phyloP scores from a whole-genome alignment of 2,797 vertebrate genomes.

The Miichthys miiuy region DNA sequence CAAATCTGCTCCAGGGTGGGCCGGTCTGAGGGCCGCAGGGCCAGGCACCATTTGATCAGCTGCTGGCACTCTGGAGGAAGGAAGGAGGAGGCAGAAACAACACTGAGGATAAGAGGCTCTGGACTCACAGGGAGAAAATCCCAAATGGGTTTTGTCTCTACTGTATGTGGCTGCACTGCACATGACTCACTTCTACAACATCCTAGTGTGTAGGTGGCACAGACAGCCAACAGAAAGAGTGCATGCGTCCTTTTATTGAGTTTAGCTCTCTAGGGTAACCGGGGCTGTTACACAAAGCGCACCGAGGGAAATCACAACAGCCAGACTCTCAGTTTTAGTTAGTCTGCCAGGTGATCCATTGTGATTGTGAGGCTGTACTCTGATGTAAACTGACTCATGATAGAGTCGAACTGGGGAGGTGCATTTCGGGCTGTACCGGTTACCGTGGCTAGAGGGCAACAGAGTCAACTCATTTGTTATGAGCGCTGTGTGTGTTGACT shows the following conservation, averaged over 20 bases:
- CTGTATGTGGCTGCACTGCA: background rate
- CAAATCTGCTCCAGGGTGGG: constrained; percentile 97
- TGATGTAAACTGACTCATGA: constrained; percentile 24
- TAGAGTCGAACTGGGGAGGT: background rate
- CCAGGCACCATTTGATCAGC: constrained; percentile 97
- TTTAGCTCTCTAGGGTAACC: constrained; percentile 1
- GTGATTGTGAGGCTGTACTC: background rate
- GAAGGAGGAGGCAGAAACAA: constrained; percentile 10
- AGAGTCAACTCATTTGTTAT: constrained; percentile 25
- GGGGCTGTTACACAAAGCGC: constrained; percentile 30
- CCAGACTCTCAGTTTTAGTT: background rate
- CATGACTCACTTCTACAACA: constrained; percentile 31
- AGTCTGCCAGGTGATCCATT: constrained; percentile 23
- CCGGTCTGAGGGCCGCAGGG: constrained; percentile 94
- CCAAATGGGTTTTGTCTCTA: background rate
- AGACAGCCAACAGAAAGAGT: constrained; percentile 31
- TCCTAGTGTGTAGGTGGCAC: constrained; percentile 15
- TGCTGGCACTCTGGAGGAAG: constrained; percentile 92
- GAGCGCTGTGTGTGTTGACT: constrained; percentile 24
- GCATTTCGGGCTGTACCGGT: constrained; percentile 41
- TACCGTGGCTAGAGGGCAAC: constrained; percentile 69
- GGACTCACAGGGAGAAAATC: constrained; percentile 1
- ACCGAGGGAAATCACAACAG: constrained; percentile 18
- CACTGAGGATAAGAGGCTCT: background rate
- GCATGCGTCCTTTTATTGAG: constrained; percentile 20